Evolutionary conservation across 2,113 vertebrate species (phyloP).

Genomic region (Arothron firmamentum): DNA sequence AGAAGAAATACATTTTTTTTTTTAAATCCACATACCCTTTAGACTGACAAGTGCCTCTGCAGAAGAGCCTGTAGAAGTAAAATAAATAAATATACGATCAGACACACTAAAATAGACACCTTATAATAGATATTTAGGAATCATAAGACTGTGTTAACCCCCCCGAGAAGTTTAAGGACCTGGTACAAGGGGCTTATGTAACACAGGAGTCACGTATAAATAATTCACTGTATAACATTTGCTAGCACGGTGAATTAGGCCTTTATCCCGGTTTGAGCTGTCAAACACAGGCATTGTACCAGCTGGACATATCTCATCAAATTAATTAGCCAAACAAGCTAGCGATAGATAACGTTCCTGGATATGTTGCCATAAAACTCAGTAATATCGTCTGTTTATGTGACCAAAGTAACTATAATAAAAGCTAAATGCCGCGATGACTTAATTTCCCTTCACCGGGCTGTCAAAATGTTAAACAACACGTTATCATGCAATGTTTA

Average conservation of each 20-base stretch:
- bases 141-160: not conserved
- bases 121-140: not conserved
- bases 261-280: slow-evolving; percentile 44
- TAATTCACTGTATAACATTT: slow-evolving; percentile 6
- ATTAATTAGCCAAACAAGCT: slow-evolving; percentile 5
- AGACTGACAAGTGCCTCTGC: slow-evolving; percentile 98
- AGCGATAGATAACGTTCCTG: not conserved
- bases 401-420: not conserved
- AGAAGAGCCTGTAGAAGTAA: slow-evolving; percentile 84
- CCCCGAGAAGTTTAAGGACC: too few species aligned
- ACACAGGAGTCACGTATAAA: slow-evolving; percentile 6
- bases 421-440: too few species aligned
- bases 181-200: too few species aligned
- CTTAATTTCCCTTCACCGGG: slow-evolving; percentile 1
- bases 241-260: slow-evolving; percentile 46
- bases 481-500: slow-evolving; percentile 22
- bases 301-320: slow-evolving; percentile 18
- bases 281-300: slow-evolving; percentile 42
- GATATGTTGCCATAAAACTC: not conserved
- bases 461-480: slow-evolving; percentile 17
- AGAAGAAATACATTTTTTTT: slow-evolving; percentile 2
- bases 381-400: not conserved
- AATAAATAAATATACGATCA: slow-evolving; percentile 3
- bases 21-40: slow-evolving; percentile 80
- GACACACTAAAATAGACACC: not conserved